Conservation (phyloP, 2,113 vertebrate genomes). For the Istiophorus platypterus region DNA sequence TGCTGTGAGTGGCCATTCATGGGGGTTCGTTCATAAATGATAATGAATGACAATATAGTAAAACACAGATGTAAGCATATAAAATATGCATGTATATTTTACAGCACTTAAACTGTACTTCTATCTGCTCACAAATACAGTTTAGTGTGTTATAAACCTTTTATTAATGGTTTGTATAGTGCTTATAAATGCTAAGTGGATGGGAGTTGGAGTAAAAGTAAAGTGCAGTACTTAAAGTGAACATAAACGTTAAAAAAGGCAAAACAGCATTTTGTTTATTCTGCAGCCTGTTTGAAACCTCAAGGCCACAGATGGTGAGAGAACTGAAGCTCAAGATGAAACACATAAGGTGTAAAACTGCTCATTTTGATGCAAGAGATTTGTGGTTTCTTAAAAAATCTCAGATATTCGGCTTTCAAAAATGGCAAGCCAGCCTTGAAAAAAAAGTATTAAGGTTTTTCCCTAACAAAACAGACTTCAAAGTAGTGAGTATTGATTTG, state of each 20-base stretch:
- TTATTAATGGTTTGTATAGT: background rate
- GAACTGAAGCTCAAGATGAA: slow-evolving; percentile 45
- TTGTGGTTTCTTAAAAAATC: slow-evolving; percentile 23
- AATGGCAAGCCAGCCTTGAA: background rate
- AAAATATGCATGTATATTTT: background rate
- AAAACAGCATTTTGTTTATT: slow-evolving; percentile 16
- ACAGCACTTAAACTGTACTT: background rate
- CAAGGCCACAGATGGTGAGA: slow-evolving; percentile 49
- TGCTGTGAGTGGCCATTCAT: background rate
- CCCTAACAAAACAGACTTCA: background rate
- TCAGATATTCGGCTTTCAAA: slow-evolving; percentile 5
- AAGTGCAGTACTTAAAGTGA: background rate
- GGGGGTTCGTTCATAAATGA: background rate
- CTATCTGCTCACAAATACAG: background rate
- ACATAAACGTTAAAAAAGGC: slow-evolving; percentile 12
- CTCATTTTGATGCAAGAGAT: slow-evolving; percentile 53
- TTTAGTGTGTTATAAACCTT: background rate
- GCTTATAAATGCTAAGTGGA: background rate
- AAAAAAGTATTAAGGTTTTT: background rate
- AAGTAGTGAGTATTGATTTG: background rate
- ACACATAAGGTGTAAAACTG: slow-evolving; percentile 44
- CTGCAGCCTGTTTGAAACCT: slow-evolving; percentile 47
- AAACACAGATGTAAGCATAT: background rate
- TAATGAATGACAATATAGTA: background rate
- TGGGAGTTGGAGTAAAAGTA: background rate